These are phyloP conservation scores for Apaloderma vittatum DNA, from an alignment of 2,113 vertebrate species.

Conservation along the genomic window DNA sequence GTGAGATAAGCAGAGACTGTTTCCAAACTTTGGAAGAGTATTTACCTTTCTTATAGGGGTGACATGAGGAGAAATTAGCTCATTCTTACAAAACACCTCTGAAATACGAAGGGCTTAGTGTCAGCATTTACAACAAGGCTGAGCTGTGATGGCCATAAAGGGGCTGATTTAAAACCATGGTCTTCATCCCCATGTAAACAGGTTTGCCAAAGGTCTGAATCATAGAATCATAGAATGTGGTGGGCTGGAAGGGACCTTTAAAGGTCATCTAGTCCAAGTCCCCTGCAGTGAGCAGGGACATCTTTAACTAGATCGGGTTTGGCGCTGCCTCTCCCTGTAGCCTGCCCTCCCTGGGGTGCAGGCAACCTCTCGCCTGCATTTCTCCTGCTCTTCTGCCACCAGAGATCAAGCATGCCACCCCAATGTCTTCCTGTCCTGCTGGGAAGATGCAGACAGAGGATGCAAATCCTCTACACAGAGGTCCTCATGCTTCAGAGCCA, in stretches of 20 bases:
- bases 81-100: background rate
- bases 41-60: constrained; percentile 25
- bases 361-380: background rate
- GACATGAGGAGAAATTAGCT: background rate
- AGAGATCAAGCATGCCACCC: background rate
- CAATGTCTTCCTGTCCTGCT: fast-evolving
- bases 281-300: too few species aligned
- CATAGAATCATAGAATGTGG: background rate
- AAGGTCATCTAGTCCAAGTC: too few species aligned
- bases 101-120: background rate
- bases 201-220: background rate
- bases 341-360: background rate
- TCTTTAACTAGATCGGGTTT: background rate
- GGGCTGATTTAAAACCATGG: background rate
- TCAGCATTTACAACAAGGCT: background rate
- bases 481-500: background rate
- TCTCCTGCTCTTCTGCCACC: background rate
- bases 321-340: background rate
- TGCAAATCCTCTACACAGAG: background rate
- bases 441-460: background rate
- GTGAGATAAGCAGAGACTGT: constrained; percentile 36
- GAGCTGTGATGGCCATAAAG: background rate
- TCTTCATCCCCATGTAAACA: background rate
- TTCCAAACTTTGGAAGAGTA: constrained; percentile 15
- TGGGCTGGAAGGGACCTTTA: too few species aligned